Evolutionary conservation across 2,113 vertebrate genomes (phyloP), one percentile per base, ranked within the genome.

Genomic region (Oreotrochilus melanogaster): DNA sequence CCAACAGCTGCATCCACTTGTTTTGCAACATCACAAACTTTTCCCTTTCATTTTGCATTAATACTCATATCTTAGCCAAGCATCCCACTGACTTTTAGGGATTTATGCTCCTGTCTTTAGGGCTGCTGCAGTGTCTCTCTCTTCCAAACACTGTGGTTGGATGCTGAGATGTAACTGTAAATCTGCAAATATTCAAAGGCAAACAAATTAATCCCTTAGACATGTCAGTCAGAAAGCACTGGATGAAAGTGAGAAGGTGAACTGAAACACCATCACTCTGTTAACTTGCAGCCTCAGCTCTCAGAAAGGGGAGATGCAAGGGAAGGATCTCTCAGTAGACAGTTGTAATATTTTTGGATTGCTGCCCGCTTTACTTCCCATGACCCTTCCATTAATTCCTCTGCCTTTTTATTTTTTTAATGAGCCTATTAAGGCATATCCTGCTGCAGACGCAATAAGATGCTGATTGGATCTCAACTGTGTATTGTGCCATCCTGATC

Each of bases 401-500:
- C 94, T 94, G 71, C 96, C 78, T 92, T 92, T 86, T 97, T 89
- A 96, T 93, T 81, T 95, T 94, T 96, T 96, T 97, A 97, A 97
- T 96, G 96, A 98, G 78, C 81, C 95, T 78, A 74, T 96, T 96
- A 82, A 93, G 73, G 95, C 92, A 87, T 93, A 95, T 86, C 92
- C 92, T 96, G 94, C 74, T 93, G 97, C 89, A 86, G 79, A 39
- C 39, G 12, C 39, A 39, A 39, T 39, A 39, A 39, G 39, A 88
- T 93, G 67, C 93, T 95, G 96, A 98, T 96, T 97, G 95, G 96
- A 95, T 97, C 97, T 97, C 94, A 74, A 92, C 93, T 75, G 58
- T 94, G 88, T 87, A 79, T 97, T 94, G 96, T 96, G 95, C 97
- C 71, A 64, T 97, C 98, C 97, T 96, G 96, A 96, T 97, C 96